Percentiles rank a stretch among this genome's conserved stretches.
These are phyloP conservation scores for Lagenorhynchus albirostris DNA, from an alignment of 2,113 vertebrate genomes.

Conservation along the genomic window DNA sequence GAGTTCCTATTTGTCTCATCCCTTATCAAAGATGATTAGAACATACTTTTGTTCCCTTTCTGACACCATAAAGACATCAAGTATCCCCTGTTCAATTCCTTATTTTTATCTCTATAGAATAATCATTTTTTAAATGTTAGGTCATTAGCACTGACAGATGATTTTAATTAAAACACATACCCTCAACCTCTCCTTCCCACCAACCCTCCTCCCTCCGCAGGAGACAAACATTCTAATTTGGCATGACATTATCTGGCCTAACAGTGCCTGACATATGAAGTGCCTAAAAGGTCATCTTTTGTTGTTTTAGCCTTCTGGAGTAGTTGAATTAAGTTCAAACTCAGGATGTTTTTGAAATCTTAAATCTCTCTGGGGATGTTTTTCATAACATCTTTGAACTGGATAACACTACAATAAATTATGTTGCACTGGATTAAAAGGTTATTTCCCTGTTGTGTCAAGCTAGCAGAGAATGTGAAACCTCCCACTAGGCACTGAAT, in stretches of 20 bases:
- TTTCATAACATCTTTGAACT: conserved; percentile 91
- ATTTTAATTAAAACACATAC: conserved; percentile 78
- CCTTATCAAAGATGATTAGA: conserved; percentile 22
- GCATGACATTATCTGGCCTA: conserved; percentile 76
- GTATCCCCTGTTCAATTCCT: conserved; percentile 12
- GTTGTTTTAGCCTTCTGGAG: conserved; percentile 74
- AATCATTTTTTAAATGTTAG: conserved; percentile 33
- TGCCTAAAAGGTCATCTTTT: conserved; percentile 79
- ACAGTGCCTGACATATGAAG: conserved; percentile 74
- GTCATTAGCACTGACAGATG: conserved; percentile 74
- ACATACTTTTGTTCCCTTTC: conserved; percentile 4
- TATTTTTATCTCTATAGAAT: conserved; percentile 56
- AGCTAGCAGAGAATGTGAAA: conserved; percentile 80
- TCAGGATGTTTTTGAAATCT: conserved; percentile 83
- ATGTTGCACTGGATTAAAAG: conserved; percentile 93
- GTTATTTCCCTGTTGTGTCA: conserved; percentile 93
- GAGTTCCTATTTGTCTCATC: conserved; percentile 7
- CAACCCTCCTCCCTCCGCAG: neutral
- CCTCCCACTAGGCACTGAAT: conserved; percentile 49
- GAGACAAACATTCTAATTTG: conserved; percentile 79
- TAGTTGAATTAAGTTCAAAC: conserved; percentile 83
- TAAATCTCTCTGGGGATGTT: conserved; percentile 86
- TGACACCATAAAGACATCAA: conserved; percentile 11
- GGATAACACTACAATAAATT: conserved; percentile 91
- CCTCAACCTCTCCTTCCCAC: neutral